These are phyloP conservation scores for Rhineura floridana DNA, from an alignment of 2,113 vertebrate genomes.

Conservation along the genomic window DNA sequence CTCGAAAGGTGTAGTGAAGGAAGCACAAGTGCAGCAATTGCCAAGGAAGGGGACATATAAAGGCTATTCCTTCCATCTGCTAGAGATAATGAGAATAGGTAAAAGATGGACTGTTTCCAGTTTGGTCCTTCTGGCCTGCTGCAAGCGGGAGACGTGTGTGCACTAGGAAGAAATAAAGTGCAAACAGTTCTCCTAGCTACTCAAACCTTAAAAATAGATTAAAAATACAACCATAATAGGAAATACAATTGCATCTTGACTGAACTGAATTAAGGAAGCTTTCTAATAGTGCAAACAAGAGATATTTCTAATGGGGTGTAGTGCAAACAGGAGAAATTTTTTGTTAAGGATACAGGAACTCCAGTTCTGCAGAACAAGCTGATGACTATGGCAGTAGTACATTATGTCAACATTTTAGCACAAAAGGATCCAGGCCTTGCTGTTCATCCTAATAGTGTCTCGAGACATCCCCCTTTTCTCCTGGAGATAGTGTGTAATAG, in stretches of 20 bases:
- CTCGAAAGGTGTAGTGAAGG: rapidly evolving
- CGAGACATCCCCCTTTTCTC: neutral
- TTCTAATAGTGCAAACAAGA: conserved; percentile 60
- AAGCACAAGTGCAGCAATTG: neutral
- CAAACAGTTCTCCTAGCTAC: neutral
- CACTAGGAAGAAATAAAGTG: neutral
- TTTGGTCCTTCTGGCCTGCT: neutral
- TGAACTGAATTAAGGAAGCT: neutral
- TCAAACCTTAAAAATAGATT: neutral
- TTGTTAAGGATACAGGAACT: conserved; percentile 43
- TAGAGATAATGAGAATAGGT: neutral
- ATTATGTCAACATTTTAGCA: neutral
- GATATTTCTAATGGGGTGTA: conserved; percentile 30
- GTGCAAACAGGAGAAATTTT: conserved; percentile 50
- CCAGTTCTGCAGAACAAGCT: neutral
- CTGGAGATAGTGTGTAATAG: neutral
- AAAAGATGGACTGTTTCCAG: neutral
- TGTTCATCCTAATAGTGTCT: neutral
- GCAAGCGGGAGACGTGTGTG: rapidly evolving
- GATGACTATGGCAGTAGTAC: neutral
- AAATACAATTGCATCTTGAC: conserved; percentile 37
- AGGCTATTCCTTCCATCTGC: neutral
- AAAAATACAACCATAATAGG: neutral
- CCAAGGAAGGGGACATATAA: neutral
- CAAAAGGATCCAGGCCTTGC: neutral